These are phyloP conservation scores for Coptotermes formosanus DNA, from an alignment of 1,140 invertebrate genomes.

Conservation along the genomic window DNA sequence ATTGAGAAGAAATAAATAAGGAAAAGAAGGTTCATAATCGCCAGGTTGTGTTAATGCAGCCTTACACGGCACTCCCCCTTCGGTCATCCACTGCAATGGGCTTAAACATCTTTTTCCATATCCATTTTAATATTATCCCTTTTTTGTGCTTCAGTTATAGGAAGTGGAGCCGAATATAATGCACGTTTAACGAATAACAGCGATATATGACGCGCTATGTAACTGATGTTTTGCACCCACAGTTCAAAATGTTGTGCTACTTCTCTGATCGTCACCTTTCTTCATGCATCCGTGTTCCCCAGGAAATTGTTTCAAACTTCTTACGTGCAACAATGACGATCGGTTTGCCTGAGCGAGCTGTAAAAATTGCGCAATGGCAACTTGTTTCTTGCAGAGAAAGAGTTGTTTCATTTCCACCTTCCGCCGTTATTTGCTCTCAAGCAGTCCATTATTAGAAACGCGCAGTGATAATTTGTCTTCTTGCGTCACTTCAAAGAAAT, in stretches of 20 bases:
- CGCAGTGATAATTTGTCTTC: constrained; percentile 5
- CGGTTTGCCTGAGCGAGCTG: neutral
- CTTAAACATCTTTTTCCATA: too few relatives aligned
- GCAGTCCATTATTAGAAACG: neutral
- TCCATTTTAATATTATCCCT: neutral
- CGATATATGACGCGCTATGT: too few relatives aligned
- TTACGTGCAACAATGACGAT: neutral
- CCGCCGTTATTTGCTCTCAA: neutral
- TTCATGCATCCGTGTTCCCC: neutral
- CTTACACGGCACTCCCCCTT: too few relatives aligned
- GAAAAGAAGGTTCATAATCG: too few relatives aligned
- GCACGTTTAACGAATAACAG: neutral
- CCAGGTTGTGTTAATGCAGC: too few relatives aligned
- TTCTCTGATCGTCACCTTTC: too few relatives aligned
- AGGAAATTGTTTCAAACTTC: neutral
- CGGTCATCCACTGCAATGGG: too few relatives aligned
- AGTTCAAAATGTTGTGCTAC: too few relatives aligned
- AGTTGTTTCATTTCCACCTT: neutral
- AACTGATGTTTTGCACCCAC: neutral
- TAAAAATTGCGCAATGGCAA: neutral
- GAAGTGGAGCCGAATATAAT: neutral
- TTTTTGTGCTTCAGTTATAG: neutral
- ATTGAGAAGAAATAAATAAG: too few relatives aligned
- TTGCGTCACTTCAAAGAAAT: neutral
- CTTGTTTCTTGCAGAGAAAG: neutral